Percentiles rank a stretch among this genome's conserved stretches.
Evolutionary conservation across 2,797 vertebrate species (phyloP).

Genomic region (Eulemur coronatus): DNA sequence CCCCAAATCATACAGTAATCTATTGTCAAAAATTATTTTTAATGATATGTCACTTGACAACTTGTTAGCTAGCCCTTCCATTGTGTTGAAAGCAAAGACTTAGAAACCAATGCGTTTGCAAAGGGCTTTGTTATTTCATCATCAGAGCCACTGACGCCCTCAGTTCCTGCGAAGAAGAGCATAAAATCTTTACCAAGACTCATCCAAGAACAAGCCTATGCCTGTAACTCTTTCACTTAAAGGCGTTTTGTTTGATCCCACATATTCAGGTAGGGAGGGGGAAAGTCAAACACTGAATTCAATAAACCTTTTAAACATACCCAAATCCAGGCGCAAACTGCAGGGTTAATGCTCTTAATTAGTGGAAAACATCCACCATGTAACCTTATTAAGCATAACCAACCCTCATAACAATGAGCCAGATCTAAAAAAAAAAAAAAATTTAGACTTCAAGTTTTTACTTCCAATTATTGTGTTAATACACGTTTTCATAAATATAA

Average conservation of each 20-base stretch:
- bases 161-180: not conserved
- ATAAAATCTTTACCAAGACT: not conserved
- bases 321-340: not conserved
- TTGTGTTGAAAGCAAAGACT: not conserved
- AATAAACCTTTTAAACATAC: not conserved
- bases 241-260: not conserved
- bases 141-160: not conserved
- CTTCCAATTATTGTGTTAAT: not conserved
- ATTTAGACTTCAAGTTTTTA: not conserved
- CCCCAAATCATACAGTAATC: not conserved
- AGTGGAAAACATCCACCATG: not conserved
- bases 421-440: not conserved
- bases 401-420: not conserved
- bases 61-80: not conserved
- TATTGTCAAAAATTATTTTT: constrained; percentile 16
- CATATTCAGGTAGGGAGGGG: not conserved
- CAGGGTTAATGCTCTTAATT: not conserved
- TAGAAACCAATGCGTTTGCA: not conserved
- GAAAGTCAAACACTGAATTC: not conserved
- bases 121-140: not conserved
- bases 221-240: not conserved
- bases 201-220: not conserved
- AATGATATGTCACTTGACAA: not conserved
- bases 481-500: constrained; percentile 29
- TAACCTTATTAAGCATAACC: constrained; percentile 25